Percentiles rank a stretch among this genome's conserved stretches.
phyloP scores from a whole-genome alignment of 2,888 invertebrate species.

The Strigamia maritima region DNA sequence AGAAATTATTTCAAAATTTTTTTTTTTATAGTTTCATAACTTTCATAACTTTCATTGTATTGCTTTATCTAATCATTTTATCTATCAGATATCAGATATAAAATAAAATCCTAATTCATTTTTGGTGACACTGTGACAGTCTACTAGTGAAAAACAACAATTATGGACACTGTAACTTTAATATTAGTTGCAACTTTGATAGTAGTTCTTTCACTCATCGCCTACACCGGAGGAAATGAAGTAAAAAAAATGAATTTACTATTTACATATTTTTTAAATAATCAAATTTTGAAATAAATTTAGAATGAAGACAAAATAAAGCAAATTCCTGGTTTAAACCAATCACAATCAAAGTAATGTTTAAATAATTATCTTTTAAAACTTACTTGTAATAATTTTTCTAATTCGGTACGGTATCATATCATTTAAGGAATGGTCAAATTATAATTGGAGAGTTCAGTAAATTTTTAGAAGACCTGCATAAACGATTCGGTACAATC shows the following conservation, averaged over 20 bases:
- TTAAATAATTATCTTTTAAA: too few relatives aligned
- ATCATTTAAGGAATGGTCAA: background rate
- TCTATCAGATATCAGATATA: too few relatives aligned
- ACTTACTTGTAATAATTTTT: background rate
- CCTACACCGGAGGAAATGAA: background rate
- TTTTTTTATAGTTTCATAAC: too few relatives aligned
- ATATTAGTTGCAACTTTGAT: background rate
- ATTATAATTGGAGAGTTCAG: background rate
- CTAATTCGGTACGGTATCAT: background rate
- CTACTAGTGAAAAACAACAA: background rate
- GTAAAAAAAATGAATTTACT: background rate
- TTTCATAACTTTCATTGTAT: too few relatives aligned
- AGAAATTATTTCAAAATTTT: too few relatives aligned
- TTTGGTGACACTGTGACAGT: too few relatives aligned
- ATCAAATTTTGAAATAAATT: background rate
- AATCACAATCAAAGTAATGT: background rate
- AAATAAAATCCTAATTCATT: too few relatives aligned
- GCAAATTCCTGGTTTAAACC: background rate
- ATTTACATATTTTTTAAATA: background rate
- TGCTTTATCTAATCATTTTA: too few relatives aligned
- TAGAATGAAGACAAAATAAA: background rate
- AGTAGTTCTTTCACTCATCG: background rate
- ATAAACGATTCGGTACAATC: background rate
- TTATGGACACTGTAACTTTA: background rate
- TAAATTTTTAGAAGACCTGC: background rate